Evolutionary conservation across 2,888 invertebrate genomes (phyloP), one percentile per base, ranked within the genome.

Genomic region (Melangyna quadrimaculata): DNA sequence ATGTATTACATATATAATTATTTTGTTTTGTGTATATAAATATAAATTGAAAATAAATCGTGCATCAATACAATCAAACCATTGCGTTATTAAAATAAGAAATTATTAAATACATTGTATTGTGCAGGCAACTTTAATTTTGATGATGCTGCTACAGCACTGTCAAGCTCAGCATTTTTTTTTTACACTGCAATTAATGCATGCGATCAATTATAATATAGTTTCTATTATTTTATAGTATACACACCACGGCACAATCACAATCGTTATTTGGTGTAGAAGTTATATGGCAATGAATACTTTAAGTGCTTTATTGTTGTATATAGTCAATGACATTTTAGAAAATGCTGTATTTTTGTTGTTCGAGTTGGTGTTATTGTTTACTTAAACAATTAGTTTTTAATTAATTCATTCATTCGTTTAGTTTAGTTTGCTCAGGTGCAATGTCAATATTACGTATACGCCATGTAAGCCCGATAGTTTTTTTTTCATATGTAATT

Each of bases 211-310:
- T 59, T 51, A 51, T n/a, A 67, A 51, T n/a, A 67, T 51, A 55
- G 72, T 73, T 72, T 48, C 70, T 51, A 55, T 69, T 53, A 35
- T 70, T 55, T 63, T 29, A 35, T 55, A n/a, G n/a, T n/a, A 43
- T 53, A 80, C 55, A 12, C 32, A n/a, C n/a, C n/a, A n/a, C n/a
- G n/a, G n/a, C n/a, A 27, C 27, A 65, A 57, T 57, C 7, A 14
- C 19, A 59, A 37, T 43, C 63, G 48, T 32, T 65, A 71, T 70
- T 75, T 48, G 55, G 75, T 65, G 48, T 22, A 63, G 27, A 71
- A 71, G 48, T 51, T 59, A 63, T 63, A 67, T 84, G 74, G 79
- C 83, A 79, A 71, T 84, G 79, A 75, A 84, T 71, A 74, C 43
- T 65, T 12, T 22, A 59, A 35, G 45, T 61, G 43, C 40, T 75